Base-by-base conservation (phyloP, 2,888 invertebrate species). In the Ctena decussata region DNA sequence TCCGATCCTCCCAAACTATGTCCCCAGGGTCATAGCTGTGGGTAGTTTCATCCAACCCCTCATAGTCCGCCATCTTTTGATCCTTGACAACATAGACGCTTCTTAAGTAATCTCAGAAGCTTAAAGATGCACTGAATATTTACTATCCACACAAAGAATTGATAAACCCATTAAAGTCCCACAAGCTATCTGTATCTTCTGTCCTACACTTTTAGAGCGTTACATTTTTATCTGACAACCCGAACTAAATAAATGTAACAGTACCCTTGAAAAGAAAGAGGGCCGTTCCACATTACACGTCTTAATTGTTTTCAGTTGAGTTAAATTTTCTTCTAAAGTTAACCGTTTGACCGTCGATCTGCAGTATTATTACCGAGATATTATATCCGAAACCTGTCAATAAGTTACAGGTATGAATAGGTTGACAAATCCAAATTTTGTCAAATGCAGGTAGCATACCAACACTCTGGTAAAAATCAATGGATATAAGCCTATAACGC, bases 1-100 rank as follows among this genome's bases (percentile, higher is more conserved):
- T 79, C 74, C 87, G 86, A 0, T 93, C 93, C 35, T 93, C 93
- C 93, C 93, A 93, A 5, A 89, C 37, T 30, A 91, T 78, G 30
- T 89, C 89, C 35, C 8, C 3, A 12, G 53, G 39, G 53, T 75
- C 75, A 32, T 46, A 5, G 30, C 35, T 35, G 11, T 32, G 35
- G 57, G 24, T 27, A 5, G 35, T 6, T 5, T 27, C 57, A n/a
- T 57, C 57, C 57, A 27, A 15, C 35, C 65, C 65, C 65, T 5
- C 32, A 65, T 65, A 65, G 35, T 65, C 35, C 32, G 35, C 65
- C 65, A 65, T 65, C 5, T 21, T 65, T 65, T 65, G 35, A 35
- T 65, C 65, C 65, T 35, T 65, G 65, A 18, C 35, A 65, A 65
- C 65, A 35, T 35, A 35, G 65, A 65, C 65, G 24, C 57, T 57